Evolutionary conservation across 2,113 vertebrate species (phyloP), one percentile per base, ranked within the genome.

Genomic region (Procavia capensis): DNA sequence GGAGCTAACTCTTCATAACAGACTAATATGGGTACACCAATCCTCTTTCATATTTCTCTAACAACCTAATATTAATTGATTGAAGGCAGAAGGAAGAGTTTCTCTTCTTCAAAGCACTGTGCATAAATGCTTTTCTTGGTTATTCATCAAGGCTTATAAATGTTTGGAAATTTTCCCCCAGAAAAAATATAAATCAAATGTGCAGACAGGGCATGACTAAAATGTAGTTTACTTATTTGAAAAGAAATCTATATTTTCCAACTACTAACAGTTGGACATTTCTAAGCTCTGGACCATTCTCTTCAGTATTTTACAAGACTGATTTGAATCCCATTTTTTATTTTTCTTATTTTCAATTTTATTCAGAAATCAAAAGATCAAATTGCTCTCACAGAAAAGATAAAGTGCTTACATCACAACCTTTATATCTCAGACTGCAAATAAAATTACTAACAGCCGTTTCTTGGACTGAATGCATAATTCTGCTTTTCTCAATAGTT

Each of bases 281-380:
- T 74, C 20, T 82, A 82, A 89, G 86, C 25, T 94, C 75, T 82
- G 64, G 20, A 41, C 9, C 4, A 25, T 79, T 83, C 78, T 59
- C 47, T 88, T 79, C 41, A 76, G 43, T 75, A 80, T 68, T 82
- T 88, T 83, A 75, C 24, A 79, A 87, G 45, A 80, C 0, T 72
- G 20, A 94, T n/a, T 80, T 90, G 34, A 47, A 83, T 29, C 9
- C 45, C 14, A 1, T 88, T 85, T 85, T 85, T n/a, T 45, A 11
- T 70, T 95, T 93, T 81, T 68, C 68, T 59, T 81, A 20, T 85
- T 61, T 54, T 54, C 50, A 76, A 50, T 80, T 17, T 85, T 85
- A 88, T 41, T n/a, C 3, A 45, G 29, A 68, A 95, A 75, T 86
- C 82, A 80, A 94, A 93, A 93, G 3, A 54, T 64, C 92, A 90